phyloP scores from a whole-genome alignment of 2,113 vertebrate species.

The Bos indicus region DNA sequence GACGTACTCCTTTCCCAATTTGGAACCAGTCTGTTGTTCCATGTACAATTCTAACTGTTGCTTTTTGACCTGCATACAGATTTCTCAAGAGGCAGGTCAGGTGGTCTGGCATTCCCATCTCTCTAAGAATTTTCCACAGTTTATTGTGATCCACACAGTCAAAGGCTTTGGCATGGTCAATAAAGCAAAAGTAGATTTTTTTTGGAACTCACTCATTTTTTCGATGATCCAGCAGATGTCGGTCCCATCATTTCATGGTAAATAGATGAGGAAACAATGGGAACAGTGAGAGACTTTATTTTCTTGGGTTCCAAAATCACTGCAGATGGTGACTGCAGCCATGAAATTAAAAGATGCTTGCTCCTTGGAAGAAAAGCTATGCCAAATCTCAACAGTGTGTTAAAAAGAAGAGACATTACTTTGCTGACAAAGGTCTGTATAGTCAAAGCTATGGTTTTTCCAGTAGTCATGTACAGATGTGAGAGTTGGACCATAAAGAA shows the following conservation, averaged over 20 bases:
- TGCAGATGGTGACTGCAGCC: neutral
- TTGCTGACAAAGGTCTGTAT: neutral
- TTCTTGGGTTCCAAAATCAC: neutral
- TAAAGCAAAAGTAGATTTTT: neutral
- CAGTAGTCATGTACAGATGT: neutral
- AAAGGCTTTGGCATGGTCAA: neutral
- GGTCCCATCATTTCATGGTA: neutral
- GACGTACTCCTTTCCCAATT: neutral
- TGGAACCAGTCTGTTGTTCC: neutral
- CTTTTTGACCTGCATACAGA: neutral
- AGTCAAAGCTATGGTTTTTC: neutral
- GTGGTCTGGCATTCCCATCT: neutral
- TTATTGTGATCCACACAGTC: neutral
- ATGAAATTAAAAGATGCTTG: neutral
- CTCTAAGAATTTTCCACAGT: neutral
- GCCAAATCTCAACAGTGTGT: neutral
- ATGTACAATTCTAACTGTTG: neutral
- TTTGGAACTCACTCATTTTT: neutral
- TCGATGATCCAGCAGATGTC: neutral
- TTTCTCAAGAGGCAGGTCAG: neutral
- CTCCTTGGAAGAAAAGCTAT: neutral
- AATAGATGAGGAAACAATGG: neutral
- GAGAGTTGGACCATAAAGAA: neutral
- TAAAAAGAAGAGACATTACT: neutral
- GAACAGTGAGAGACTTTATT: neutral